Base-by-base conservation (phyloP, 2,888 invertebrate species). In the Archips xylosteana region DNA sequence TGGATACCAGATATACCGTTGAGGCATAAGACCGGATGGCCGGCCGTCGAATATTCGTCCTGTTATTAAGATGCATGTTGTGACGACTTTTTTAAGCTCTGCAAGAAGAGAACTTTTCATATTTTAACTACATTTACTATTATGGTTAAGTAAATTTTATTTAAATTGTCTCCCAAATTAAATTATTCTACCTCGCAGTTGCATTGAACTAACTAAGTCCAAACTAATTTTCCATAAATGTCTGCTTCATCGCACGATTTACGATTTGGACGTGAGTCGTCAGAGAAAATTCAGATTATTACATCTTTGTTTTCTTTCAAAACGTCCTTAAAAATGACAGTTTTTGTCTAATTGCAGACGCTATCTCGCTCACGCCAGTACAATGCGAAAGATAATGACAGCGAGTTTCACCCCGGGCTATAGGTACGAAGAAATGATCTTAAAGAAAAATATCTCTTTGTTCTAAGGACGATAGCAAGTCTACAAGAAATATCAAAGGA, bases 321-420 rank as follows among this genome's bases (percentile, higher is more conserved):
- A 32, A 49, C 8, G n/a, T 47, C 8, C 47, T 23, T 32, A 64
- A 69, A 65, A 36, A 65, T 3, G 34, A 36, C 67, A 42, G 8
- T 72, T 73, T 57, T 57, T 39, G 42, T 51, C 64, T 65, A 69
- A 69, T 74, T 74, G 65, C 60, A 45, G 51, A n/a, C 42, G 45
- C 74, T 70, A 70, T 74, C 69, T 74, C 64, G 70, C 70, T 70
- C 61, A 34, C 51, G 65, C 60, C 32, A 64, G 74, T 15, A 51
- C 60, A 12, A 23, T 57, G 51, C 13, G 65, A 36, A 42, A 70
- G 60, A 70, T 64, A 74, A 69, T 64, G 68, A 49, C 47, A 39
- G 36, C 59, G 15, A 3, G 36, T 59, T n/a, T 8, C 66, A 15
- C 51, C 0, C 47, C 39, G 67, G 47, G 64, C 49, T 9, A 23